Evolutionary conservation across 2,888 invertebrate species (phyloP), one percentile per base, ranked within the genome.

Genomic region (Anodontia alba): DNA sequence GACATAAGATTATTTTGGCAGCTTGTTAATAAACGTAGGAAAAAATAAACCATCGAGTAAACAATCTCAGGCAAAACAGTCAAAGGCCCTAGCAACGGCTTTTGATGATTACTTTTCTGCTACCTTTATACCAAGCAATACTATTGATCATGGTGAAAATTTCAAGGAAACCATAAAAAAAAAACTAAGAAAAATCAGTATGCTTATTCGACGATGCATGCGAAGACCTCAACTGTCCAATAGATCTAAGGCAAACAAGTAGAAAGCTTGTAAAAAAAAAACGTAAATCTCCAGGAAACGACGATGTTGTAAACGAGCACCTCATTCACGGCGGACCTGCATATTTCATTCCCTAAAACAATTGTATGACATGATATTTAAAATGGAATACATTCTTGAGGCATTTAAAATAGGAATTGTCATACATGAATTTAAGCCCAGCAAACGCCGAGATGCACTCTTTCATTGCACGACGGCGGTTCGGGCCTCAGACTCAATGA

Each of bases 321-420:
- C 36, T 69, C 26, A 46, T 51, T 33, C 17, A 75, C 33, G 76
- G 76, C 1, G 71, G 76, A 0, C 17, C 10, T 17, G 42, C 15
- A 26, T 76, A 26, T n/a, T n/a, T 7, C 7, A 8, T 26, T 62
- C 46, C 20, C 23, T 71, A 10, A 46, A 42, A 31, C n/a, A 36
- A 31, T 31, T 73, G 26, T 73, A 36, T 29, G 42, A 43, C 36
- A 10, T 33, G 3, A 78, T 78, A 29, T 23, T 78, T 38, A 2
- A 5, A 15, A 17, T 54, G 0, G 26, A 33, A 26, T 73, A 73
- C 33, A 36, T 78, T 23, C 73, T 73, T 1, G 10, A 38, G 17
- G 26, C 38, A 15, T 78, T 73, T 43, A 73, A 78, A 42, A 54
- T 49, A 5, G 73, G 78, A n/a, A 73, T 73, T 17, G 46, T 78